phyloP scores from a whole-genome alignment of 2,888 invertebrate species.

The Agrilus cyanescens region DNA sequence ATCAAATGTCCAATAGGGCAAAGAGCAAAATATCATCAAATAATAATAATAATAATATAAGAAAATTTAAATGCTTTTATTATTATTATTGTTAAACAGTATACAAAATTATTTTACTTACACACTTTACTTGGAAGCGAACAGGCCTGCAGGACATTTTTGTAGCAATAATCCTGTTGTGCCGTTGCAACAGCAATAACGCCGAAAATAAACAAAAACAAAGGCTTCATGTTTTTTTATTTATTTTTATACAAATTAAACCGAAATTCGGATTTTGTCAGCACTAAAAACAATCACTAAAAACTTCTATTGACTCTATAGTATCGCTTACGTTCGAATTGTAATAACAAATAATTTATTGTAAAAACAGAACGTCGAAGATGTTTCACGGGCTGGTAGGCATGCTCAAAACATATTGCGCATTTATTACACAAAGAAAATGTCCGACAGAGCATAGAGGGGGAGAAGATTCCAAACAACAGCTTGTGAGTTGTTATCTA shows the following conservation, averaged over 20 bases:
- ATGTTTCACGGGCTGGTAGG: too few relatives aligned
- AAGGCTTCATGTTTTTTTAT: constrained; percentile 52
- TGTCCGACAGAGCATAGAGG: constrained; percentile 12
- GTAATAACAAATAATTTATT: too few relatives aligned
- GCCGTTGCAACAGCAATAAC: constrained; percentile 30
- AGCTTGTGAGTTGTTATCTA: neutral
- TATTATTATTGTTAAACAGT: too few relatives aligned
- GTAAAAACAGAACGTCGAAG: too few relatives aligned
- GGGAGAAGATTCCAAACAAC: constrained; percentile 3
- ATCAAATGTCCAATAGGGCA: neutral
- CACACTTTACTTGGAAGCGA: constrained; percentile 33
- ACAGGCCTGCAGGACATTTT: constrained; percentile 43
- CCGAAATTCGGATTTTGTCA: too few relatives aligned
- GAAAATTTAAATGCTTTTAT: neutral
- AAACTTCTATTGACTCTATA: too few relatives aligned
- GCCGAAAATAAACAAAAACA: constrained; percentile 38
- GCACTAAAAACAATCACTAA: too few relatives aligned
- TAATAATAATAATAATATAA: constrained; percentile 1
- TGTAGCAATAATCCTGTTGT: constrained; percentile 47
- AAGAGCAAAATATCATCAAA: neutral
- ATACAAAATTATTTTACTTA: constrained; percentile 21
- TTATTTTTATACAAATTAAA: too few relatives aligned
- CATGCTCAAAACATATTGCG: constrained; percentile 10
- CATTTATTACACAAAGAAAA: constrained; percentile 17
- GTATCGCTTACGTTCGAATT: too few relatives aligned